Evolutionary conservation across 1,140 invertebrate genomes (phyloP).

Genomic region (Scaptomyza hsui): DNA sequence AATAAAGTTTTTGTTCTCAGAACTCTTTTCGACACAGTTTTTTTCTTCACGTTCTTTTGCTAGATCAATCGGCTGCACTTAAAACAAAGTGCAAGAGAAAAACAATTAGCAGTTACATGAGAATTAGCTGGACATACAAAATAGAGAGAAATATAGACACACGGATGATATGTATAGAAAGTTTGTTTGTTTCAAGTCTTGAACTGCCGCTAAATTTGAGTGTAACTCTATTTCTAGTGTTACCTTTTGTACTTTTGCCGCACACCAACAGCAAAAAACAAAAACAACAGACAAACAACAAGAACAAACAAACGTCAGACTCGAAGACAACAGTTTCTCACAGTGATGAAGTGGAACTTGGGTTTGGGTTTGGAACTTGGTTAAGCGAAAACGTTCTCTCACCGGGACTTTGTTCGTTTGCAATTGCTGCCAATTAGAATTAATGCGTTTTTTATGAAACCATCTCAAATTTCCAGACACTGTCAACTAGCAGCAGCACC

Average conservation of each 20-base stretch:
- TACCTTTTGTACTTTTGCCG: slow-evolving; percentile 78
- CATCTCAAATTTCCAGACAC: slow-evolving; percentile 62
- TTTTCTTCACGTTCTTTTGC: slow-evolving; percentile 14
- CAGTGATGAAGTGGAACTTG: slow-evolving; percentile 28
- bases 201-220: slow-evolving; percentile 81
- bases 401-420: slow-evolving; percentile 51
- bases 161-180: slow-evolving; percentile 45
- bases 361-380: neutral
- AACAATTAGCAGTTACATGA: slow-evolving; percentile 62
- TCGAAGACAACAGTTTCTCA: slow-evolving; percentile 60
- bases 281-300: slow-evolving; percentile 55
- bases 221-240: slow-evolving; percentile 70
- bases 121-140: slow-evolving; percentile 67
- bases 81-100: slow-evolving; percentile 69
- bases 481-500: slow-evolving; percentile 31
- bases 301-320: slow-evolving; percentile 15
- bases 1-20: neutral
- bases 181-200: slow-evolving; percentile 64
- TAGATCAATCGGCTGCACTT: slow-evolving; percentile 57
- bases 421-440: slow-evolving; percentile 78
- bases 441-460: slow-evolving; percentile 73
- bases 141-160: neutral
- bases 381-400: slow-evolving; percentile 35
- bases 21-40: slow-evolving; percentile 13
- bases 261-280: slow-evolving; percentile 50